Base-by-base conservation (phyloP, 2,797 vertebrate genomes). In the Scomberomorus guttatus region DNA sequence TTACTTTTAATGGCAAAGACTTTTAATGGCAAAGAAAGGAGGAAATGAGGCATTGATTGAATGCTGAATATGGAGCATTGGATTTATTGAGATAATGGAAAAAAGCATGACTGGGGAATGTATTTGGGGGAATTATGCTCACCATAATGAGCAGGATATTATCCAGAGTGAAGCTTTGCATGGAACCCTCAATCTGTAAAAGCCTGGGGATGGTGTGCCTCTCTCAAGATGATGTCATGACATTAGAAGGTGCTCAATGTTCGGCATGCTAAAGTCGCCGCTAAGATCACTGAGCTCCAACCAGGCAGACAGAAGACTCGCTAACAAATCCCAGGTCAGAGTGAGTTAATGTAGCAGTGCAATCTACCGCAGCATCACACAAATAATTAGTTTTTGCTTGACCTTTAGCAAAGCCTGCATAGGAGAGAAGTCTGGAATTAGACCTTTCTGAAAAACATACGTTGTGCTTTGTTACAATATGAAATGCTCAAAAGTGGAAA, bases 41-140 rank as follows among this genome's bases (percentile, higher is more conserved):
- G 61, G 60, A 77, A 85, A 86, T 75, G 72, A 77, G 75, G 58
- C 77, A 82, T 77, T 85, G 82, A 89, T 67, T 84, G 82, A 90
- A 82, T 29, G 62, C 48, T 58, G 74, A 73, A 81, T 62, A 58
- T 69, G 51, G 71, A 52, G 51, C 63, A 69, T 54, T 72, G 58
- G 50, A 75, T 84, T 76, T 75, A 81, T 73, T 68, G 51, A 46
- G 44, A 69, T 75, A 79, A 85, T 72, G 62, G 42, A 54, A 42
- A 55, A 64, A 72, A 77, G 52, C 64, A 50, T 18, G 70, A 67
- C 57, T 59, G 72, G 29, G 48, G 55, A 72, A 85, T 61, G 76
- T 46, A 51, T 75, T 68, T 48, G 17, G 56, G 50, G 61, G 73
- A 52, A 77, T 84, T 61, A 64, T 34, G 63, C 37, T 25, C 27